Evolutionary conservation across 1,140 invertebrate species (phyloP), one percentile per base, ranked within the genome.

Genomic region (Ceratoteleas bidentatus): DNA sequence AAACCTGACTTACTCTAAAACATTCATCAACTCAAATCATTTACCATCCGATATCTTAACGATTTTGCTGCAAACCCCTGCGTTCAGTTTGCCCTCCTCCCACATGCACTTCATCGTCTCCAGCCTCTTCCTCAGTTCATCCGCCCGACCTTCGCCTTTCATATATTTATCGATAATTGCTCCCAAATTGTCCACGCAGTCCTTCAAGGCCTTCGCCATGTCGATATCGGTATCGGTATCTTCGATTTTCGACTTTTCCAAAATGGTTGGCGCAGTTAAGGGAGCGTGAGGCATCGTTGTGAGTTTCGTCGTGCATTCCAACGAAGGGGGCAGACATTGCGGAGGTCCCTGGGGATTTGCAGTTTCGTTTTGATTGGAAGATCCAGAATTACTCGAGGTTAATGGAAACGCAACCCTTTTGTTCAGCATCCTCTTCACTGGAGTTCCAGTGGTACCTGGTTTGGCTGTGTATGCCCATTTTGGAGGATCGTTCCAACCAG

Each of bases 401-500:
- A 92, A 57, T 13, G 92, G 91, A 83, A 92, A 92, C 15, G 91
- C 90, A 4, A 93, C 89, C 54, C 92, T 84, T 72, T 92, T 93
- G 57, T 91, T 92, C 14, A 92, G 74, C 5, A 89, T 16, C 66
- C 87, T 85, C 62, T 88, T 91, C 4, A 75, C 85, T 45, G 89
- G 86, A 3, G 84, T 86, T 11, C 76, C 83, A 45, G 56, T 13
- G 0, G 75, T 36, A 0, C 65, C 75, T 36, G 84, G 53, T 15
- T 84, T 72, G 13, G 64, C 40, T 13, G 82, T 70, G 14, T 85
- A 86, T n/a, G 86, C 87, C 88, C 91, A 91, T 62, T 89, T 88
- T 57, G 92, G 92, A 14, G 92, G 92, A 87, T 93, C 92, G 58
- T 93, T 93, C 92, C 92, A 93, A 9, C 92, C 92, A 5, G 91